These are phyloP conservation scores for Brienomyrus longianalis DNA, from an alignment of 2,113 vertebrate genomes.

Conservation along the genomic window DNA sequence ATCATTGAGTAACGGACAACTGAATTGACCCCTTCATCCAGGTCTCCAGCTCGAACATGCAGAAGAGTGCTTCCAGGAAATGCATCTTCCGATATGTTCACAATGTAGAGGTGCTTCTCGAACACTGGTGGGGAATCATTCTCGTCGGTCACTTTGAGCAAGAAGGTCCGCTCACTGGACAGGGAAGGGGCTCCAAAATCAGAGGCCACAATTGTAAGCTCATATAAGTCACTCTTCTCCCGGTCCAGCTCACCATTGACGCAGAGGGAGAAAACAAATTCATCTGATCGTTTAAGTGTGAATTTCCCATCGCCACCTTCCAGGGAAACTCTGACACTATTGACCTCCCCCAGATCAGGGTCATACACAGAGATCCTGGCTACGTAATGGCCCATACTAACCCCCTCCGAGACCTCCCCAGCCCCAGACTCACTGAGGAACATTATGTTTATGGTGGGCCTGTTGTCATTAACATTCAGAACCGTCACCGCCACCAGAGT, in stretches of 20 bases:
- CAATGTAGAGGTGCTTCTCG: slow-evolving; percentile 52
- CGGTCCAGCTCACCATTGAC: slow-evolving; percentile 69
- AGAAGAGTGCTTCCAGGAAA: slow-evolving; percentile 63
- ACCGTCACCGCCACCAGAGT: slow-evolving; percentile 69
- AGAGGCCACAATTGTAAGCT: slow-evolving; percentile 64
- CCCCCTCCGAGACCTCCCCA: slow-evolving; percentile 69
- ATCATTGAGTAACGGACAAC: slow-evolving; percentile 62
- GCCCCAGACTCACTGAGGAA: slow-evolving; percentile 75
- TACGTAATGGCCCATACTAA: slow-evolving; percentile 68
- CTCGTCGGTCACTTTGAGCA: slow-evolving; percentile 65
- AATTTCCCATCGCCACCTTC: slow-evolving; percentile 66
- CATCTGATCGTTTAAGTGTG: slow-evolving; percentile 53
- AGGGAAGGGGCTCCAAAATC: slow-evolving; percentile 70
- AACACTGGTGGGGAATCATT: slow-evolving; percentile 78
- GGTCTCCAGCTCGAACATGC: slow-evolving; percentile 64
- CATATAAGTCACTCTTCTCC: slow-evolving; percentile 67
- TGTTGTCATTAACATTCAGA: slow-evolving; percentile 83
- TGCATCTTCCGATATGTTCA: slow-evolving; percentile 66
- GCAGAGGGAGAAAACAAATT: slow-evolving; percentile 71
- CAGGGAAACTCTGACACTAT: slow-evolving; percentile 46
- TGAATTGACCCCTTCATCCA: slow-evolving; percentile 68
- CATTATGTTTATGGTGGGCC: slow-evolving; percentile 67
- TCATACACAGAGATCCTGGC: slow-evolving; percentile 81
- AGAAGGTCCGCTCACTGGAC: slow-evolving; percentile 54
- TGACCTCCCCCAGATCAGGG: slow-evolving; percentile 56